phyloP scores from a whole-genome alignment of 2,888 invertebrate species.

The Orchesellides sinensis region DNA sequence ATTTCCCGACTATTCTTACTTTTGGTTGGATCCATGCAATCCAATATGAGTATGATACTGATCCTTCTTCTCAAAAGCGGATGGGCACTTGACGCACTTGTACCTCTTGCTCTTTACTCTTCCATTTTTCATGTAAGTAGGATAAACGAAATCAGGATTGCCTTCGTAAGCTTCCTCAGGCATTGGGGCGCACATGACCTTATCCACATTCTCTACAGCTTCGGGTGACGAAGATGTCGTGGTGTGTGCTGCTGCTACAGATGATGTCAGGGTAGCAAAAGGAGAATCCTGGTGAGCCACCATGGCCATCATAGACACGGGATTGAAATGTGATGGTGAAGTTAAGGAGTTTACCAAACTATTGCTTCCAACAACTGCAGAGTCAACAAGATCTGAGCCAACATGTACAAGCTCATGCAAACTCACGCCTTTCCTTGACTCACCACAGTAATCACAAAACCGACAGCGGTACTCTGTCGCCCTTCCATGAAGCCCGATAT shows the following conservation, averaged over 20 bases:
- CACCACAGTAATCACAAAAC: slow-evolving; percentile 85
- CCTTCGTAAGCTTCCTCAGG: slow-evolving; percentile 78
- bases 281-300: slow-evolving; percentile 43
- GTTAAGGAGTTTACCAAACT: slow-evolving; percentile 27
- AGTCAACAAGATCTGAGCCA: slow-evolving; percentile 77
- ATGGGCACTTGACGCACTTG: slow-evolving; percentile 91
- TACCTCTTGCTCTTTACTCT: slow-evolving; percentile 86
- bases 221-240: no score
- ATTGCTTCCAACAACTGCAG: neutral
- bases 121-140: slow-evolving; percentile 86
- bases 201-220: slow-evolving; percentile 5
- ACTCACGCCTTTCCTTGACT: slow-evolving; percentile 83
- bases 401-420: slow-evolving; percentile 81
- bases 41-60: slow-evolving; percentile 90
- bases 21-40: slow-evolving; percentile 89
- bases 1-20: slow-evolving; percentile 29
- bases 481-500: slow-evolving; percentile 83
- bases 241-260: neutral
- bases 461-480: slow-evolving; percentile 82
- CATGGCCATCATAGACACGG: slow-evolving; percentile 54
- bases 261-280: slow-evolving; percentile 24
- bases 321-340: slow-evolving; percentile 23
- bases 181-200: slow-evolving; percentile 23
- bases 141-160: slow-evolving; percentile 87
- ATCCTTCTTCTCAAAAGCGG: slow-evolving; percentile 83